Evolutionary conservation across 92 coral and sea anemone species (phyloP).

Genomic region (Montipora capitata): DNA sequence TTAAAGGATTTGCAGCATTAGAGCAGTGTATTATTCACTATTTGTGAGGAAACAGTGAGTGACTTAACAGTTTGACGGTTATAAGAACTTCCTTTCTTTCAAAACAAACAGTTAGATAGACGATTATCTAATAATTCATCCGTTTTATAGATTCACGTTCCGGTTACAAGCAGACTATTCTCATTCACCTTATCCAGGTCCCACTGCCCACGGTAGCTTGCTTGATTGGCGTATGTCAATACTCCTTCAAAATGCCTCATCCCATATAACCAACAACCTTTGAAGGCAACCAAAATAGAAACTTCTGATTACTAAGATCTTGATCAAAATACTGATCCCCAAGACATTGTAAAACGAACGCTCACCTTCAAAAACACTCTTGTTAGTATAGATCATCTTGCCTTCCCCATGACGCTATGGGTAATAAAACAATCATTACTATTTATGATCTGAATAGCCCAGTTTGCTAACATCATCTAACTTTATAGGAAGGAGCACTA

Average conservation of each 20-base stretch:
- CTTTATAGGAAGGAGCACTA: too few relatives aligned
- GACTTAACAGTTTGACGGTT: too few relatives aligned
- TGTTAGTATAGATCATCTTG: conserved; percentile 79
- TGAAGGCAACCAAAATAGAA: not conserved
- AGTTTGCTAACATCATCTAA: too few relatives aligned
- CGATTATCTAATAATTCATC: too few relatives aligned
- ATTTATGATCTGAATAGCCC: too few relatives aligned
- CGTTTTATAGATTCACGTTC: too few relatives aligned
- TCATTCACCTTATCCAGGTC: conserved; percentile 88
- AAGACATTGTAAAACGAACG: not conserved
- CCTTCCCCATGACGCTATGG: conserved; percentile 89
- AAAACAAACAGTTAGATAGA: too few relatives aligned
- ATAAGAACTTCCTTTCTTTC: too few relatives aligned
- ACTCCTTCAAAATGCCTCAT: conserved; percentile 90
- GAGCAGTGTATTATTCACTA: too few relatives aligned
- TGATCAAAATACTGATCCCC: not conserved
- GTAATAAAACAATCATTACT: not conserved
- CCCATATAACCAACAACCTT: conserved; percentile 84
- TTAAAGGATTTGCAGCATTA: too few relatives aligned
- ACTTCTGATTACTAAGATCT: not conserved
- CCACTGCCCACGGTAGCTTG: conserved; percentile 94
- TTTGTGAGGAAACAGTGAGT: too few relatives aligned
- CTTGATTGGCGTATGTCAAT: conserved; percentile 81
- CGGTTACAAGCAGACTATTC: too few relatives aligned
- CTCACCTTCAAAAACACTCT: conserved; percentile 87